These are phyloP conservation scores for Sclerurus mexicanus DNA, from an alignment of 2,113 vertebrate species.

Conservation along the genomic window DNA sequence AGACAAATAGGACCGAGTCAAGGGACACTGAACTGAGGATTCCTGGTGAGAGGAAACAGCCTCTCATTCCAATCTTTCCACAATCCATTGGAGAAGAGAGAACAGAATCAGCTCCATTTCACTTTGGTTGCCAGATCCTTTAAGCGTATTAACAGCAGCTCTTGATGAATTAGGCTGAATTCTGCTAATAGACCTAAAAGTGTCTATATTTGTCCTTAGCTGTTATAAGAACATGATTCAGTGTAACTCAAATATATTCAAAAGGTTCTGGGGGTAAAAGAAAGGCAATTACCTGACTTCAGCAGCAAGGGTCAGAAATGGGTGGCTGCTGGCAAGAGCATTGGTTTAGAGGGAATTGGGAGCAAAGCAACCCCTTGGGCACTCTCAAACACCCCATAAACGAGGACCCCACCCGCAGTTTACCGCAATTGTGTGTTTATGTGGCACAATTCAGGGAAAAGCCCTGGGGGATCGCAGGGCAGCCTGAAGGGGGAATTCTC, in stretches of 20 bases:
- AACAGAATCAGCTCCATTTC: background rate
- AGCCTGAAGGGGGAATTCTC: background rate
- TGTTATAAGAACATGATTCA: background rate
- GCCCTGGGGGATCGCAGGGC: background rate
- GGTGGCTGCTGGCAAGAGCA: background rate
- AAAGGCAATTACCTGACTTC: background rate
- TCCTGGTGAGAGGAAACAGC: background rate
- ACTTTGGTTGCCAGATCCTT: background rate
- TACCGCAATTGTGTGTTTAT: background rate
- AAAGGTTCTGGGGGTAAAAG: background rate
- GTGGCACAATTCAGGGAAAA: background rate
- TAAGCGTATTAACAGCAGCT: background rate
- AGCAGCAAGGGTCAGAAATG: background rate
- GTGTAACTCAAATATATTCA: background rate
- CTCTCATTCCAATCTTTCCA: background rate
- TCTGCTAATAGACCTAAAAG: background rate
- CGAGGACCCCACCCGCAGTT: fast-evolving
- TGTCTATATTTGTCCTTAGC: background rate
- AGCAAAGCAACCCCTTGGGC: background rate
- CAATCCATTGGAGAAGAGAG: background rate
- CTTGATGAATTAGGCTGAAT: background rate
- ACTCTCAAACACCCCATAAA: background rate
- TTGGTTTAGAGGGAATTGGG: background rate
- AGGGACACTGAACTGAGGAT: background rate
- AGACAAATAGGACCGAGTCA: background rate